Evolutionary conservation across 1,140 invertebrate genomes (phyloP).

Genomic region (Neodiprion virginianus): DNA sequence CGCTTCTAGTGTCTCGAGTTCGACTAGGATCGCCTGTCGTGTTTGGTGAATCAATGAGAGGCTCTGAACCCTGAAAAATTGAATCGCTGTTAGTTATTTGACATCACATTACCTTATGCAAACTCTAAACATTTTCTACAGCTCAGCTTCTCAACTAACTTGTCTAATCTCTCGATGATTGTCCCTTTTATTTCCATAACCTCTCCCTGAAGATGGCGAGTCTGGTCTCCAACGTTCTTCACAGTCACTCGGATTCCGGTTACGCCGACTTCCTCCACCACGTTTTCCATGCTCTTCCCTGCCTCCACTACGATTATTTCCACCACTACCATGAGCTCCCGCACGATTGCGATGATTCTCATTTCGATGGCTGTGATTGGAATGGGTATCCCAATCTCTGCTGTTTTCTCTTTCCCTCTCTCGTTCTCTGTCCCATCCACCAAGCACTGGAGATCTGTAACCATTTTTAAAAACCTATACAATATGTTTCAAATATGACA

Average conservation of each 20-base stretch:
- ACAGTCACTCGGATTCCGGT: conserved; percentile 48
- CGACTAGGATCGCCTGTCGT: conserved; percentile 53
- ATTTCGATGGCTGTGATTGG: conserved; percentile 47
- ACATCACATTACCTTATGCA: background rate
- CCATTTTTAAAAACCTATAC: conserved; percentile 13
- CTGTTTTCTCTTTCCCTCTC: conserved; percentile 41
- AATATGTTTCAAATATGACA: background rate
- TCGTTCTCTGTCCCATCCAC: conserved; percentile 40
- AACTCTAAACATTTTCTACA: conserved; percentile 11
- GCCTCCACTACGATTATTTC: conserved; percentile 37
- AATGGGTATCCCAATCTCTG: conserved; percentile 52
- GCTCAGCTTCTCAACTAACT: conserved; percentile 32
- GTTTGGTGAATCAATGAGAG: conserved; percentile 52
- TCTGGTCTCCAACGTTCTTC: conserved; percentile 55
- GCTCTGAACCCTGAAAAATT: conserved; percentile 61
- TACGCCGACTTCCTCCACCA: conserved; percentile 48
- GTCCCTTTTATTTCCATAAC: conserved; percentile 50
- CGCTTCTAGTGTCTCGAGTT: conserved; percentile 63
- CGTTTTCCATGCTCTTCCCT: conserved; percentile 54
- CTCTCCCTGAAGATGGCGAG: conserved; percentile 46
- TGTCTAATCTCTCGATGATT: conserved; percentile 48
- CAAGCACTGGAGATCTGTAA: conserved; percentile 41
- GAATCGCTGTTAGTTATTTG: conserved; percentile 12
- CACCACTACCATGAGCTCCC: conserved; percentile 43
- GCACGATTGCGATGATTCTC: conserved; percentile 42